Evolutionary conservation across 2,797 vertebrate species (phyloP), one percentile per base, ranked within the genome.

Genomic region (Ciconia nigra): DNA sequence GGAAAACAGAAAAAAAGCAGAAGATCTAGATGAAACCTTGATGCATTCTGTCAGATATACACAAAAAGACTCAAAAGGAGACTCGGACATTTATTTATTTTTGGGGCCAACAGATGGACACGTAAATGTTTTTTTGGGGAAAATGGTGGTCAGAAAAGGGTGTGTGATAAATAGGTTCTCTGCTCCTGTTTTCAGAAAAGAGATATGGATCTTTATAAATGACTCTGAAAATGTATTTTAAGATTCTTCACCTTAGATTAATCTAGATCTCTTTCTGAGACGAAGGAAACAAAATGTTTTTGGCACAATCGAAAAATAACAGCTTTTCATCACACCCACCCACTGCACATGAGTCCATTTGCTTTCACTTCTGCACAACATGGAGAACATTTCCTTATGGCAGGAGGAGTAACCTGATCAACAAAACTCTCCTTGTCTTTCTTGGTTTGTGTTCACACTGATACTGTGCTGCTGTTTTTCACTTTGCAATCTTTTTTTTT

Each of bases 71-170:
- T 52, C 10, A 58, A 82, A 83, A 58, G 17, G 31, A 78, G 13
- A 42, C 37, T 85, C 33, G 28, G 25, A 21, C 13, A 35, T 57
- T 59, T 87, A 21, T 74, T 76, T 84, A 31, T 33, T 55, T 62
- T 24, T 5, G 33, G 31, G 12, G 11, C 3, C 14, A 79, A 57
- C 18, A 79, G 20, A 58, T 10, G 76, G 49, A 71, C 8, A 69
- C 0, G 1, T 26, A 77, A 83, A 67, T 74, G 5, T 0, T 10
- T 21, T 62, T 19, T 5, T 13, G 8, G 58, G 24, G 17, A 66
- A 84, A 94, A 11, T 28, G 21, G 13, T 73, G 51, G 20, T 79
- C 20, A 66, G 37, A 90, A 80, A 77, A n/a, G 4, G 15, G 35
- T 19, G 5, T 37, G 24, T 58, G 39, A 79, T 73, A 71, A 87